Base-by-base conservation (phyloP, 2,797 vertebrate genomes). In the Luscinia megarhynchos region DNA sequence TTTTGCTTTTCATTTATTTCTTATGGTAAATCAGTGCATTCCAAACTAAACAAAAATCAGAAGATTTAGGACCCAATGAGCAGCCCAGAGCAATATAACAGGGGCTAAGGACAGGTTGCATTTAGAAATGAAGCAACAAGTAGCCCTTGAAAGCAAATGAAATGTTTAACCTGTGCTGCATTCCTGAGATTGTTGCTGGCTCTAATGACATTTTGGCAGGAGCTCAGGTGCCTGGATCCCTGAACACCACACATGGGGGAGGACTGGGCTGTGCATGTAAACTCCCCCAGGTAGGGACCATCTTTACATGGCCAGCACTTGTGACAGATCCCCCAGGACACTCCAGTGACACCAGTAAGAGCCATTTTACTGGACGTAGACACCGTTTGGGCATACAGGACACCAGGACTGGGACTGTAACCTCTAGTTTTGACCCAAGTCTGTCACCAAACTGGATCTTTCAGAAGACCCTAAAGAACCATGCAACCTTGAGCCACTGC, bases 1-100 rank as follows among this genome's bases (percentile, higher is more conserved):
- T 78, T 94, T 93, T 76, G 74, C 85, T 84, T 94, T 93, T 76
- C 88, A 43, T 84, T 94, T 86, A 84, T 88, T 88, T 83, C 80
- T 86, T 27, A n/a, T 46, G 59, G 63, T 66, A 84, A 93, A 90
- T 43, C 48, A 64, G 30, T 50, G 45, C 34, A 40, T 81, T 93
- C 63, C 93, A 95, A 95, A 84, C 27, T 68, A 82, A 91, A 95
- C 55, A 85, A 59, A 75, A 86, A 84, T 46, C 55, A 69, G 59
- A 50, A 77, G 21, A 68, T 77, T 93, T 77, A 86, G 48, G 55
- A 76, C 36, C 43, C 1, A 3, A 62, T 57, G 76, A 64, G 51
- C 70, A 57, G 55, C 34, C 63, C 3, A 2, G 26, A 63, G 62
- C 46, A 63, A 67, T 34, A 21, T 2, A 81, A 76, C 4, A 86